Conservation (phyloP, 2,113 vertebrate species). For the Chaetura pelagica region DNA sequence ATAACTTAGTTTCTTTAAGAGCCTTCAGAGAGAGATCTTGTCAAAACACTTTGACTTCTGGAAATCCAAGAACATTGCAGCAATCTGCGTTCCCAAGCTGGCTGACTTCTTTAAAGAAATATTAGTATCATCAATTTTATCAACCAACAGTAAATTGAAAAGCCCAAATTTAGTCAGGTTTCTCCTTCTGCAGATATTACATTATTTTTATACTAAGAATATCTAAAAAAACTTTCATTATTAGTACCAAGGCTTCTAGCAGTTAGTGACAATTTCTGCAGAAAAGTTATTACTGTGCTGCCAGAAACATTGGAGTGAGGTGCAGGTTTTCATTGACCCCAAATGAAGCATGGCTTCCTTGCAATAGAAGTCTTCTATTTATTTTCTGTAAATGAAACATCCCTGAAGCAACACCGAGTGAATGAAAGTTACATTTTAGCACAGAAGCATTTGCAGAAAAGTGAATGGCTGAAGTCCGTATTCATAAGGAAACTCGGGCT, state of each 20-base stretch:
- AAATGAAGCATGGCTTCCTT: slow-evolving; percentile 8
- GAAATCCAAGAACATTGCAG: slow-evolving; percentile 1
- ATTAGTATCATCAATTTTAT: neutral
- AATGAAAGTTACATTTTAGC: slow-evolving; percentile 58
- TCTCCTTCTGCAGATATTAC: neutral
- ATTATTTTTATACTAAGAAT: slow-evolving; percentile 22
- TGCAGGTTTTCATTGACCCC: slow-evolving; percentile 22
- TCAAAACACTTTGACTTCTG: slow-evolving; percentile 28
- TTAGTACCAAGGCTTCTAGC: neutral
- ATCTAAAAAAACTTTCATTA: neutral
- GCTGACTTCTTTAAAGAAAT: slow-evolving; percentile 3
- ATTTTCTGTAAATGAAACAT: slow-evolving; percentile 56
- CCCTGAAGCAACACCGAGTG: slow-evolving; percentile 44
- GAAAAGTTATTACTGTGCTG: slow-evolving; percentile 17
- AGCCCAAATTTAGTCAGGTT: neutral
- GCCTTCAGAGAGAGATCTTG: slow-evolving; percentile 33
- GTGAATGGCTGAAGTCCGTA: neutral
- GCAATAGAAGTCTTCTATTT: slow-evolving; percentile 31
- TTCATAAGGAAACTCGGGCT: slow-evolving; percentile 31
- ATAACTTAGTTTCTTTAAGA: slow-evolving; percentile 32
- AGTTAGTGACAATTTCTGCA: slow-evolving; percentile 2
- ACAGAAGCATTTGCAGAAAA: slow-evolving; percentile 26
- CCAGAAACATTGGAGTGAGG: neutral
- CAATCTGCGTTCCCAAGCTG: neutral
- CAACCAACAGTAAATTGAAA: neutral